Base-by-base conservation (phyloP, 2,888 invertebrate species). In the Calephelis perditalis region DNA sequence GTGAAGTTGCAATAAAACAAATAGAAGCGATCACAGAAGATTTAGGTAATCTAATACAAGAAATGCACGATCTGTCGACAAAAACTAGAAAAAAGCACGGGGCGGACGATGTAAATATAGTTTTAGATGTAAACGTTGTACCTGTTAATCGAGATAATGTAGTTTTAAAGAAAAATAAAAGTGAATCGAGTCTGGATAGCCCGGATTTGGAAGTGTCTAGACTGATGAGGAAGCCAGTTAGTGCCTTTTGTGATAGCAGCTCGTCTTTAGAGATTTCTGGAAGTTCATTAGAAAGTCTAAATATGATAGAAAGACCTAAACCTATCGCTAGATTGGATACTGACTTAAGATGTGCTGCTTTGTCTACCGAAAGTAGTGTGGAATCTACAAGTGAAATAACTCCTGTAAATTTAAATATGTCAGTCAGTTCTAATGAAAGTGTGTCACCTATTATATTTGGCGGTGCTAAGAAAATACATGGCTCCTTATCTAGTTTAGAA, bases 121-220 rank as follows among this genome's bases (percentile, higher is more conserved):
- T 68, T 66, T 68, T 73, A 74, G 72, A 73, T 73, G 68, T 70
- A 64, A 72, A 75, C 68, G 73, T 73, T 73, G 84, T 84, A 84
- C 87, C 85, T 82, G 83, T 67, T 73, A 77, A 70, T 71, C 75
- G 77, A 64, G 85, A 87, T 71, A 82, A 72, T 67, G 74, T 88
- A 76, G 80, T 86, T 65, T 81, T 91, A 76, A 90, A 91, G 79
- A 91, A 91, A 64, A 89, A 91, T 72, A 89, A 86, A 67, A 91
- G 89, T 62, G 91, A 91, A 70, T 90, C 91, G 11, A 91, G 89
- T 69, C 71, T 91, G n/a, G 91, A 91, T 60, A 91, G 91, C 69
- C 90, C 91, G 0, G 91, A 91, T 69, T 68, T 91, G 64, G 91
- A 91, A 74, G 91, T 91, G 1, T 91, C 90, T 47, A 80, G 89